These are phyloP conservation scores for Pseudomyrmex flavicornis DNA, from an alignment of 1,140 invertebrate genomes.

Conservation along the genomic window DNA sequence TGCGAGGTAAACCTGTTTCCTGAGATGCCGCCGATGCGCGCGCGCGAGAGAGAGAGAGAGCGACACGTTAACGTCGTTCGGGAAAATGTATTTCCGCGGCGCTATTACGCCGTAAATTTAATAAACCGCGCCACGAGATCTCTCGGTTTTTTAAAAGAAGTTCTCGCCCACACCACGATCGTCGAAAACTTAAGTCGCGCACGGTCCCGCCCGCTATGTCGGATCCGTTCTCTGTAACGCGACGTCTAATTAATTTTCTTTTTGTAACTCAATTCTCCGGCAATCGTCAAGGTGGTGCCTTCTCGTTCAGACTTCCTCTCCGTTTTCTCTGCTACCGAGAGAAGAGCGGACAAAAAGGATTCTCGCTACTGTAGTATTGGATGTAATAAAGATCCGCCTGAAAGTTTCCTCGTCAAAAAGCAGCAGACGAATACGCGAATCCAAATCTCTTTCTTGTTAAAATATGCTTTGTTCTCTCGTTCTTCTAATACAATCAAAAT, in stretches of 20 bases:
- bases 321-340: neutral
- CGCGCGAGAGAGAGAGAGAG: slow-evolving; percentile 2
- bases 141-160: slow-evolving; percentile 52
- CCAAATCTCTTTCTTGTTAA: slow-evolving; percentile 11
- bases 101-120: slow-evolving; percentile 65
- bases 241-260: slow-evolving; percentile 75
- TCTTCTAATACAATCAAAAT: slow-evolving; percentile 43
- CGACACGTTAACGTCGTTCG: slow-evolving; percentile 10
- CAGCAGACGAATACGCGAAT: slow-evolving; percentile 23
- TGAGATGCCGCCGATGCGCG: neutral
- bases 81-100: slow-evolving; percentile 63
- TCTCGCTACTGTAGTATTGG: slow-evolving; percentile 64
- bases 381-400: slow-evolving; percentile 72
- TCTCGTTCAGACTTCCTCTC: neutral
- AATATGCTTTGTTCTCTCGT: slow-evolving; percentile 5
- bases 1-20: slow-evolving; percentile 58
- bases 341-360: slow-evolving; percentile 42
- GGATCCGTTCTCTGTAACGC: slow-evolving; percentile 45
- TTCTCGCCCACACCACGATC: slow-evolving; percentile 42
- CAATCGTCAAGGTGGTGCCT: slow-evolving; percentile 66
- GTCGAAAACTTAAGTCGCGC: slow-evolving; percentile 36
- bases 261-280: slow-evolving; percentile 72
- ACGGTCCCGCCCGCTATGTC: neutral
- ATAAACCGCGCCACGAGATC: slow-evolving; percentile 59
- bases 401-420: slow-evolving; percentile 68